These are phyloP conservation scores for Pseudomyrmex flavicornis DNA, from an alignment of 1,140 invertebrate genomes.

Conservation along the genomic window DNA sequence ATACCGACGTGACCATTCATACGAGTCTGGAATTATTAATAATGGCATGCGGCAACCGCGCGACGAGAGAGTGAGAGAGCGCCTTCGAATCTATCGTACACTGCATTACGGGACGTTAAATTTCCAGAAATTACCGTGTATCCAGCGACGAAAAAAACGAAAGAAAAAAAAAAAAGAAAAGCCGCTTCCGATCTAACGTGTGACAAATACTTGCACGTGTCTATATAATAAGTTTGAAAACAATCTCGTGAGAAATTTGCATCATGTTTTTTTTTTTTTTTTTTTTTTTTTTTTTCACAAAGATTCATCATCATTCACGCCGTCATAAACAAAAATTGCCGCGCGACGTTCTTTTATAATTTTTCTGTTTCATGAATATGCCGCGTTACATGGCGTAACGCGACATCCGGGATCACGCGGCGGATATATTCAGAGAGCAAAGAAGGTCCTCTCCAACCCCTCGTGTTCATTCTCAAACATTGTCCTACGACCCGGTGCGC, in stretches of 20 bases:
- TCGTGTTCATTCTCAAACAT: slow-evolving; percentile 34
- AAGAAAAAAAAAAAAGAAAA: too few species aligned
- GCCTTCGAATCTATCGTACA: too few species aligned
- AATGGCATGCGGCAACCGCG: not conserved
- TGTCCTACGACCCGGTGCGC: slow-evolving; percentile 29
- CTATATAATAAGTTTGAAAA: too few species aligned
- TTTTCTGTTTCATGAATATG: not conserved
- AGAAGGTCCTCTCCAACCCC: not conserved
- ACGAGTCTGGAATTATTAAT: slow-evolving; percentile 32
- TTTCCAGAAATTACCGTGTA: slow-evolving; percentile 8
- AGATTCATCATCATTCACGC: not conserved
- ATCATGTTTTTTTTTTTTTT: not conserved
- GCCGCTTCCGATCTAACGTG: too few species aligned
- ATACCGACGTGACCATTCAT: slow-evolving; percentile 8
- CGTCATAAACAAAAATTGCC: not conserved
- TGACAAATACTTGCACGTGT: too few species aligned
- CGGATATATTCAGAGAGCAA: slow-evolving; percentile 21
- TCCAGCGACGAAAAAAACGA: too few species aligned
- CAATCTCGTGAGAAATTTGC: not conserved
- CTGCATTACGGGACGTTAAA: not conserved
- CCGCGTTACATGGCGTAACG: not conserved
- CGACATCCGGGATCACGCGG: not conserved
- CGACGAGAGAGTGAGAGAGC: not conserved
- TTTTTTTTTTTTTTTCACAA: not conserved
- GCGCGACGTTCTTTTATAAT: not conserved